Base-by-base conservation (phyloP, 1,140 invertebrate genomes). In the Dreissena polymorpha region DNA sequence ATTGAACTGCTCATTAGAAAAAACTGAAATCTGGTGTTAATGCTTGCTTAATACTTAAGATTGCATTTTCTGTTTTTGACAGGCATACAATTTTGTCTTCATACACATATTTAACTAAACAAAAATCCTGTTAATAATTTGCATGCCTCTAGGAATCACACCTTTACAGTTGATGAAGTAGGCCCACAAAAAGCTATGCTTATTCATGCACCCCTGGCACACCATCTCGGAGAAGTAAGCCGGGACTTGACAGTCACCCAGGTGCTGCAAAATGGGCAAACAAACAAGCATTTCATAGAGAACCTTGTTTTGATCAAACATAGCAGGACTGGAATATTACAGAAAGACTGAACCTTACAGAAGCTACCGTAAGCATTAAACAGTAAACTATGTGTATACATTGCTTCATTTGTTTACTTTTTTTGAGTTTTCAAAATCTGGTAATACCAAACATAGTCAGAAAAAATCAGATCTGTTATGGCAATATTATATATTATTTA, bases 161-260 rank as follows among this genome's bases (percentile, higher is more conserved):
- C 89, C 86, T 83, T 69, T 60, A 81, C 87, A 84, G 18, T 78
- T 57, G n/a, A 87, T 74, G 64, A 72, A 65, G 69, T 98, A 98
- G 87, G 95, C 93, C 93, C 95, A 95, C 0, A 98, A 93, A 91
- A 98, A 97, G 14, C 94, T 92, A 93, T 96, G 95, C 70, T 95
- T 94, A 12, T 94, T 94, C 95, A 97, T 97, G 96, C 94, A 94
- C 2, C 55, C 83, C 12, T 67, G 80, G 88, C 94, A 95, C 16
- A 94, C 95, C 95, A 98, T 96, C 94, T 98, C 91, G n/a, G 94
- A 94, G 92, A 95, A 97, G 27, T 95, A 88, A 23, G 89, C 76
- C 88, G 94, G 94, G 18, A 94, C 95, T 7, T 94, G 93, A 23
- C 84, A 63, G 7, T 79, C 79, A 12, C 90, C 90, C 84, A 98